Base-by-base conservation (phyloP, 2,113 vertebrate genomes). In the Syngnathus typhle region DNA sequence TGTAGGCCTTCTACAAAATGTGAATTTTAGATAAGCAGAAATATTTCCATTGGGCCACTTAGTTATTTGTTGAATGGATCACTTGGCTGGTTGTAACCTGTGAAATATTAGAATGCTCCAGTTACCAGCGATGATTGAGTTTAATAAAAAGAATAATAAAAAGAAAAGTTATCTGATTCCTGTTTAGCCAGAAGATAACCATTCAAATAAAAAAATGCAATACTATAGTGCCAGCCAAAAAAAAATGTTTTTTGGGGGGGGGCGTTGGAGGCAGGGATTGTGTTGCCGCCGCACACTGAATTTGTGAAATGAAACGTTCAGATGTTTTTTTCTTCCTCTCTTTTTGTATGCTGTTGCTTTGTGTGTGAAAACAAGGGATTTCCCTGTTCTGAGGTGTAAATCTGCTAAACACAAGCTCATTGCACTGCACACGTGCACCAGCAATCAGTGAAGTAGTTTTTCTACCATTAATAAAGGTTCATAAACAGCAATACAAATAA, bases 401-500 rank as follows among this genome's bases (percentile, higher is more conserved):
- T 66, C 51, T 62, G 60, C 43, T 65, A 6, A 61, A 64, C 61
- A 44, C 61, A n/a, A 59, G 73, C 21, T 70, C 64, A 71, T 66
- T 59, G 46, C 65, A 72, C 70, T 55, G 66, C 68, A 68, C 60
- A 37, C 18, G 16, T 49, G 27, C 63, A 9, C 32, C 15, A 71
- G 67, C 18, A 2, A 9, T 9, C 49, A 1, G 49, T 9, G 67
- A 60, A 15, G 38, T 46, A 13, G 80, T 72, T 61, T 79, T 75
- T 72, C 72, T 80, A 62, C 67, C 41, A 68, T 70, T 47, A 51
- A 71, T 73, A 61, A 52, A 32, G 27, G 49, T 75, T 77, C 77
- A 67, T 72, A 36, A 75, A 63, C 72, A 67, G 72, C 75, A 80
- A 72, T 69, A 44, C 60, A 70, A 76, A 71, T 85, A 86, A 83